Percentiles rank a stretch among this genome's conserved stretches.
phyloP scores from a whole-genome alignment of 2,797 vertebrate genomes.

The Phoeniculus purpureus region DNA sequence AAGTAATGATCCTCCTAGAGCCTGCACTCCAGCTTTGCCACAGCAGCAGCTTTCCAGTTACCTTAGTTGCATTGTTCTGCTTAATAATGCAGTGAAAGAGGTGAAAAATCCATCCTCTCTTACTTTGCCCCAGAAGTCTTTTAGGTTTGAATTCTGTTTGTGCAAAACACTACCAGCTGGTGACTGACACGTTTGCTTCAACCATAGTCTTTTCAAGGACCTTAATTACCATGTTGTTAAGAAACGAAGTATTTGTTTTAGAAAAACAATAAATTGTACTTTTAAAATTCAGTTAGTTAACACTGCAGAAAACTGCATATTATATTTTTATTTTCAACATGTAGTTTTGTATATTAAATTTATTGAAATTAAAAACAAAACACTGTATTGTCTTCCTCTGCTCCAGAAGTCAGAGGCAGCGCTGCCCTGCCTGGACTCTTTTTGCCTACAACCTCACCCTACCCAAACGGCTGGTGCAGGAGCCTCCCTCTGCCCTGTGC shows the following conservation, averaged over 20 bases:
- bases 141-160: constrained; percentile 68
- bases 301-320: constrained; percentile 73
- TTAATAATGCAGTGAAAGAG: constrained; percentile 49
- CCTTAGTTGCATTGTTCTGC: constrained; percentile 31
- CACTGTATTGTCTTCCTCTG: constrained; percentile 71
- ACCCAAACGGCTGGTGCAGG: background rate
- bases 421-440: constrained; percentile 10
- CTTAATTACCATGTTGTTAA: constrained; percentile 76
- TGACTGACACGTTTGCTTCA: constrained; percentile 74
- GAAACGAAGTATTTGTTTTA: constrained; percentile 78
- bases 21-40: constrained; percentile 47
- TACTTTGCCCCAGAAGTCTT: constrained; percentile 51
- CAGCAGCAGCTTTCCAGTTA: constrained; percentile 44
- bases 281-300: constrained; percentile 80
- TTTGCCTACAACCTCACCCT: background rate
- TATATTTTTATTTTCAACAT: constrained; percentile 80
- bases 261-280: constrained; percentile 74
- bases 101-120: constrained; percentile 50
- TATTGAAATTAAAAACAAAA: constrained; percentile 73
- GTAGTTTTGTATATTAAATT: constrained; percentile 79
- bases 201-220: constrained; percentile 75
- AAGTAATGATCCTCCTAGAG: constrained; percentile 60
- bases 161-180: constrained; percentile 70
- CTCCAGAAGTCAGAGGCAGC: constrained; percentile 64
- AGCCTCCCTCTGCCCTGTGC: background rate